Percentiles rank a stretch among this genome's conserved stretches.
These are phyloP conservation scores for Carcharodon carcharias DNA, from an alignment of 2,797 vertebrate species.

Conservation along the genomic window DNA sequence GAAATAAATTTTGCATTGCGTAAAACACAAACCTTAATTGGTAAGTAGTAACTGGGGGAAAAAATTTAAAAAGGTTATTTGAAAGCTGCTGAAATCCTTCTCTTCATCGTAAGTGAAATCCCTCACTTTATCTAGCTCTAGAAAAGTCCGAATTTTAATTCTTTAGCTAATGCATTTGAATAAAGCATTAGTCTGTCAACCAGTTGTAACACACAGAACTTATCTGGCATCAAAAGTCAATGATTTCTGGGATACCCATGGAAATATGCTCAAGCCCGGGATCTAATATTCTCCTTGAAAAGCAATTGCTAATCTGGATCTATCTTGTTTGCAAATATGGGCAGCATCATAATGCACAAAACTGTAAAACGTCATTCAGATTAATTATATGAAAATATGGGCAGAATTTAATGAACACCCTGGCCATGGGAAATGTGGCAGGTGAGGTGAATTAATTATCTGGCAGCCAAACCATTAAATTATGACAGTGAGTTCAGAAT, in stretches of 20 bases:
- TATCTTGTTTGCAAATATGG: not conserved
- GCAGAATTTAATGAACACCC: too few relatives aligned
- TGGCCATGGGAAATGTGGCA: too few relatives aligned
- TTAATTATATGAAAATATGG: not conserved
- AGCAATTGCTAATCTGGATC: not conserved
- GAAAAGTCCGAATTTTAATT: not conserved
- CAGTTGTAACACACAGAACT: not conserved
- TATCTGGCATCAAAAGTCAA: not conserved
- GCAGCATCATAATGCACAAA: not conserved
- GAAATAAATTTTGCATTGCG: not conserved
- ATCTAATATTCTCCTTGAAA: not conserved
- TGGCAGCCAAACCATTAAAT: too few relatives aligned
- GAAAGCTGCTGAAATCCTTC: not conserved
- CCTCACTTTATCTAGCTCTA: not conserved
- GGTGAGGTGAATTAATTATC: too few relatives aligned
- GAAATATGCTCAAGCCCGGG: not conserved
- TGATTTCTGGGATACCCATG: not conserved
- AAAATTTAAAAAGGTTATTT: not conserved
- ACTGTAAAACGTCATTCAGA: not conserved
- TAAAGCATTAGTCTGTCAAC: not conserved
- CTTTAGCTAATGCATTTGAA: not conserved
- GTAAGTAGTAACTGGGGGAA: not conserved
- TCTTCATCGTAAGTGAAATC: too few relatives aligned
- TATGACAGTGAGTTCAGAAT: too few relatives aligned
- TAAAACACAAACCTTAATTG: not conserved